Evolutionary conservation across 2,797 vertebrate genomes (phyloP).

Genomic region (Scolopax bukidnonensis): DNA sequence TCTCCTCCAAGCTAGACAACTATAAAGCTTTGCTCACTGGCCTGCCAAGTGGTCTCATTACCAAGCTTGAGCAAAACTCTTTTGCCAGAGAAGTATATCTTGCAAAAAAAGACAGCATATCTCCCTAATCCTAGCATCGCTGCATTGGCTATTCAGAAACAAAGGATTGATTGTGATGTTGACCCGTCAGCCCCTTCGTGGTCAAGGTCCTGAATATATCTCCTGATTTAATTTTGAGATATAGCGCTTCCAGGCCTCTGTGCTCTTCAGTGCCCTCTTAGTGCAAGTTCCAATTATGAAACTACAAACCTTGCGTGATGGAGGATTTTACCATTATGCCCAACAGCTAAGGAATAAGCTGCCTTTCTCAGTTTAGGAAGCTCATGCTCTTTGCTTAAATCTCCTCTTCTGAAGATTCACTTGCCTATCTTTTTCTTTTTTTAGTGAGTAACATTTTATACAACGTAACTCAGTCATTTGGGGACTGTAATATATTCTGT

Average conservation of each 20-base stretch:
- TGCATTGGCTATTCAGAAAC: conserved; percentile 37
- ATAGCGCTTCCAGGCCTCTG: conserved; percentile 23
- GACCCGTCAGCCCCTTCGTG: conserved; percentile 31
- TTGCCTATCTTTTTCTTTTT: background rate
- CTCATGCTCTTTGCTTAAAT: conserved; percentile 39
- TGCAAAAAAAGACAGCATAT: background rate
- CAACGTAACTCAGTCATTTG: background rate
- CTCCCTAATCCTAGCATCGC: background rate
- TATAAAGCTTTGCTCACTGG: conserved; percentile 18
- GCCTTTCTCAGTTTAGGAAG: conserved; percentile 27
- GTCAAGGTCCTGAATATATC: conserved; percentile 54
- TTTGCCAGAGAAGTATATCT: conserved; percentile 3
- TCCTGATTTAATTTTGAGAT: conserved; percentile 66
- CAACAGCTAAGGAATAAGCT: conserved; percentile 52
- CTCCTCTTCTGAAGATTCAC: conserved; percentile 8
- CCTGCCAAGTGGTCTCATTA: conserved; percentile 45
- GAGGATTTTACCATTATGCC: conserved; percentile 43
- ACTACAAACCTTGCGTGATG: conserved; percentile 10
- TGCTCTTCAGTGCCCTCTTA: conserved; percentile 41
- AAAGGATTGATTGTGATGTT: conserved; percentile 29
- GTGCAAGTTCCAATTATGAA: conserved; percentile 38
- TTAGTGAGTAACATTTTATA: background rate
- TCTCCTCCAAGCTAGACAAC: conserved; percentile 29
- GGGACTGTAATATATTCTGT: background rate
- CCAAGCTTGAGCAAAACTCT: conserved; percentile 18